phyloP scores from a whole-genome alignment of 2,888 invertebrate genomes.

The Mycogona germanica region DNA sequence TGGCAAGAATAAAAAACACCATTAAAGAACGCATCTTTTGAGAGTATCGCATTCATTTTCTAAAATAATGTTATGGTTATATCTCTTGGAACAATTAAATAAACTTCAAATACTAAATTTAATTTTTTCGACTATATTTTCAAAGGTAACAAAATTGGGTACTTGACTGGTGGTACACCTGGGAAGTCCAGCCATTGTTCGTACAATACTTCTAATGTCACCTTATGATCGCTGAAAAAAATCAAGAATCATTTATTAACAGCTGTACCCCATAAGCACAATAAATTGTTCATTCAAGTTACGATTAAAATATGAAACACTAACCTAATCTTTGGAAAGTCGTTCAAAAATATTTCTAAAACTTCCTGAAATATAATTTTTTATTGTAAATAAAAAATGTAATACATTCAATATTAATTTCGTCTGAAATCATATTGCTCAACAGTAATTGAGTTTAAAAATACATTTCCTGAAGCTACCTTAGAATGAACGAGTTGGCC shows the following conservation, averaged over 20 bases:
- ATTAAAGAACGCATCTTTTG: no score
- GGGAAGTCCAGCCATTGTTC: slow-evolving; percentile 15
- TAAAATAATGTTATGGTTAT: no score
- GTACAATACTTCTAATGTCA: slow-evolving; percentile 10
- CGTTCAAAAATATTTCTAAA: slow-evolving; percentile 27
- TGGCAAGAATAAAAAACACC: no score
- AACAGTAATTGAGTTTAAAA: neutral
- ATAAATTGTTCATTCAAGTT: neutral
- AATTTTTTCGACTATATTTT: neutral
- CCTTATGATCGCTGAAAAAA: neutral
- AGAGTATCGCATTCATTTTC: no score
- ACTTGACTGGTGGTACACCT: slow-evolving; percentile 17
- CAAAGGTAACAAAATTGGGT: neutral
- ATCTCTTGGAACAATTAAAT: no score
- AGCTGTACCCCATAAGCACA: neutral
- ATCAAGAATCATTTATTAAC: slow-evolving; percentile 10
- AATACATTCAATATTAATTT: neutral
- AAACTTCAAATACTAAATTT: no score
- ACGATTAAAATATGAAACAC: neutral
- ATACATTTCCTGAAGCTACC: slow-evolving; percentile 22
- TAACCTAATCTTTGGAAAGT: slow-evolving; percentile 27
- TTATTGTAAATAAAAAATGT: slow-evolving; percentile 17
- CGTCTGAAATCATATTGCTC: neutral
- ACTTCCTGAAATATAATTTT: no score
- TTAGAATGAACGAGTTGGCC: slow-evolving; percentile 33